Conservation (phyloP, 2,888 invertebrate species). For the Hedya salicella region DNA sequence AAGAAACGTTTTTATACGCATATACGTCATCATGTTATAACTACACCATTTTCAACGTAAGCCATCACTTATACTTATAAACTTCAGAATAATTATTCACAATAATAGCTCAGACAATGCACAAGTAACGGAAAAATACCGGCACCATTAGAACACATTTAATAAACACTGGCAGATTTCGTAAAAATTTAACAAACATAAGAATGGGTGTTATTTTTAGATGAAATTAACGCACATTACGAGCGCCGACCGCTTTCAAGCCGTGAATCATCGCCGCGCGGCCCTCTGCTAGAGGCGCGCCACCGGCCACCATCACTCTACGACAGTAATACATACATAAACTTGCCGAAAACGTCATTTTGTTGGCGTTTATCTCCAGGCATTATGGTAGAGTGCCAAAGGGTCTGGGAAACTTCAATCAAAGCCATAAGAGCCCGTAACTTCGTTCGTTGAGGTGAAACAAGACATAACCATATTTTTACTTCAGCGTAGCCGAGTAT, state of each 20-base stretch:
- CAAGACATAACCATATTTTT: too few species aligned
- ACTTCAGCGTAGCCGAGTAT: too few species aligned
- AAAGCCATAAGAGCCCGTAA: too few species aligned
- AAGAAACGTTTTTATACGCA: too few species aligned
- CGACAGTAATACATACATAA: not conserved
- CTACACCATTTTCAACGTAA: too few species aligned
- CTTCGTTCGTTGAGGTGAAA: too few species aligned
- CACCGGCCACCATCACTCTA: not conserved
- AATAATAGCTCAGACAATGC: conserved; percentile 21
- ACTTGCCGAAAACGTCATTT: too few species aligned
- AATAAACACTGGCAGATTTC: conserved; percentile 73
- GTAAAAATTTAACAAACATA: conserved; percentile 80
- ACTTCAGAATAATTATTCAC: not conserved
- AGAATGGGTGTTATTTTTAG: conserved; percentile 82
- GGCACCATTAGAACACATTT: conserved; percentile 53
- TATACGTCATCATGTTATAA: too few species aligned
- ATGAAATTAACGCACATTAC: conserved; percentile 83
- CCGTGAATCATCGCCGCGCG: conserved; percentile 73
- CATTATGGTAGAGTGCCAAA: too few species aligned
- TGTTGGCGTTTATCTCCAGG: too few species aligned
- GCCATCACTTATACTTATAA: too few species aligned
- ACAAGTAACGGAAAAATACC: conserved; percentile 44
- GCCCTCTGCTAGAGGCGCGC: conserved; percentile 52
- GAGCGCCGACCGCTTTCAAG: conserved; percentile 71
- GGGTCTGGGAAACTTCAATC: too few species aligned